Evolutionary conservation across 2,113 vertebrate species (phyloP).

Genomic region (Coreoperca whiteheadi): DNA sequence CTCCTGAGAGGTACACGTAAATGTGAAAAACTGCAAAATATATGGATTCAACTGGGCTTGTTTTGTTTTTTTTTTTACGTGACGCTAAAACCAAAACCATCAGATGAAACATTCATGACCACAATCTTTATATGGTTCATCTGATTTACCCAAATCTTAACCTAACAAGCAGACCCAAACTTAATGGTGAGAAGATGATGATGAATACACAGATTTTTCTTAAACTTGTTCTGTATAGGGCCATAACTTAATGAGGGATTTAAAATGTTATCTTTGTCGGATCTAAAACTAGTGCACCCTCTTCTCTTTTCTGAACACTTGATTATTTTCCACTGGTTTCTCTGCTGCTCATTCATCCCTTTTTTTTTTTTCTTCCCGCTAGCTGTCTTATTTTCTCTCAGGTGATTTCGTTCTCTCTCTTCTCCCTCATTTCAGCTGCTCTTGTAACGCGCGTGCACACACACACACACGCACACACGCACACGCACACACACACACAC

Average conservation of each 20-base stretch:
- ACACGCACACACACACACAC: conserved; percentile 22
- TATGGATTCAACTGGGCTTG: background rate
- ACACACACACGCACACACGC: conserved; percentile 28
- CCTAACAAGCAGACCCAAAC: background rate
- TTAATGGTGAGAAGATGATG: accelerated
- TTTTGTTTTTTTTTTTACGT: background rate
- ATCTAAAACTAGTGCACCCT: background rate
- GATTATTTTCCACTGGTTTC: conserved; percentile 37
- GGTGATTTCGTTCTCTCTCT: conserved; percentile 71
- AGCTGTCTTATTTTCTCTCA: conserved; percentile 69
- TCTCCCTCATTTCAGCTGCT: conserved; percentile 63
- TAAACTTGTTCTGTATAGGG: background rate
- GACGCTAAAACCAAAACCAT: background rate
- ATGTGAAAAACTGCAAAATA: conserved; percentile 5
- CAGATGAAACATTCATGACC: background rate
- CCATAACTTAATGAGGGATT: background rate
- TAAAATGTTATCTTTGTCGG: background rate
- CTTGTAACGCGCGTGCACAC: background rate
- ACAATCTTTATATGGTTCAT: background rate
- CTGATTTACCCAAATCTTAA: accelerated
- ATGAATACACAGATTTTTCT: background rate
- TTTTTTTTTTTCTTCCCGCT: conserved; percentile 10
- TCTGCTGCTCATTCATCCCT: conserved; percentile 50
- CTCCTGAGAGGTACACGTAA: background rate
- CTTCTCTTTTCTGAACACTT: conserved; percentile 19